Base-by-base conservation (phyloP, 2,113 vertebrate species). In the Microtus richardsoni region DNA sequence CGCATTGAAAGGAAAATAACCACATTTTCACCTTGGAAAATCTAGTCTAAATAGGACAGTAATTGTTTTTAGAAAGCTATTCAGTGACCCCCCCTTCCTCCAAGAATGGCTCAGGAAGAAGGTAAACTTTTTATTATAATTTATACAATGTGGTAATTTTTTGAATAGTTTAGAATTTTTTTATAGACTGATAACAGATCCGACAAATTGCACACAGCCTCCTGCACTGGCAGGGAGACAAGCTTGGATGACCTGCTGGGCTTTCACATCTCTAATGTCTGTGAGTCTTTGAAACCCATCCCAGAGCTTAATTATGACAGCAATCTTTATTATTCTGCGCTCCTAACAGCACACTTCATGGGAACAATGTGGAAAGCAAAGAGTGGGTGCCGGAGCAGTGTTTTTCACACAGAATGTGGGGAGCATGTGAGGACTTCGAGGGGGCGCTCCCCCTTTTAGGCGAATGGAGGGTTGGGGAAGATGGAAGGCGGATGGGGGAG, bases 261-360 rank as follows among this genome's bases (percentile, higher is more conserved):
- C 93, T 64, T 73, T 96, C 94, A 94, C 88, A 71, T 97, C 95
- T 89, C 86, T 77, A 24, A 94, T 79, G 82, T 96, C 94, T 95
- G 89, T 24, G 88, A 96, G 54, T 95, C 96, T 97, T 96, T 97
- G 97, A 97, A 96, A 97, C 87, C 95, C 85, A 92, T 96, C 91
- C 95, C 92, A 36, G 95, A 97, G 96, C 90, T 97, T 96, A 96
- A 97, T 96, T 97, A 84, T 93, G 95, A 96, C 73, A 95, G 93
- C 21, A 5, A 52, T 96, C 94, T 95, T 95, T 95, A 75, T 95
- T 97, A 95, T 96, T 92, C 93, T 71, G 68, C 95, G 85, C 64
- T 78, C 83, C 49, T 87, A 68, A 79, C 3, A 5, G 80, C 86
- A 54, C 83, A 71, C 86, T 96, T 92, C 95, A 89, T 0, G 44